Percentiles rank a stretch among this genome's conserved stretches.
phyloP scores from a whole-genome alignment of 2,888 invertebrate species.

The Glyphotaelius pellucidus region DNA sequence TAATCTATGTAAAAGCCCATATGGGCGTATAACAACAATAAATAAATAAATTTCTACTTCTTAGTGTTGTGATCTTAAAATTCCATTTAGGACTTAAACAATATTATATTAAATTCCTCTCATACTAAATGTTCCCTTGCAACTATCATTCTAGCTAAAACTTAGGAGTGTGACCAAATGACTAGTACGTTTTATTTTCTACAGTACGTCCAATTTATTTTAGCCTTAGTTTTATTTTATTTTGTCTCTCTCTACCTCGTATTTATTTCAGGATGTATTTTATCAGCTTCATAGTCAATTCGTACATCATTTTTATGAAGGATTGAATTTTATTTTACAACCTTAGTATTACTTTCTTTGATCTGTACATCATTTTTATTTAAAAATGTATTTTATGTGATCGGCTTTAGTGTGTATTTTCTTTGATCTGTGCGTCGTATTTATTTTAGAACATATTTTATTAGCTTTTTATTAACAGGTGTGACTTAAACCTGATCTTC shows the following conservation, averaged over 20 bases:
- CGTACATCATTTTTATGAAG: background rate
- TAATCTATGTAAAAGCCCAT: too few relatives aligned
- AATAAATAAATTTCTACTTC: too few relatives aligned
- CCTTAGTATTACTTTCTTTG: background rate
- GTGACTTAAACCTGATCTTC: background rate
- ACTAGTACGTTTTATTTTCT: background rate
- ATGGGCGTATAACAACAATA: too few relatives aligned
- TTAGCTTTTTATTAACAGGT: background rate
- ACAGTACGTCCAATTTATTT: too few relatives aligned
- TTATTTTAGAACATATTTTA: background rate
- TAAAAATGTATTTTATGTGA: background rate
- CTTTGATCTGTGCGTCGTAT: background rate
- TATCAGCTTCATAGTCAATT: background rate
- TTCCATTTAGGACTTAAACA: conserved; percentile 21
- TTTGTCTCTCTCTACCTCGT: too few relatives aligned
- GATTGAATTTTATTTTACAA: background rate
- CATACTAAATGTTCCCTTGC: conserved; percentile 29
- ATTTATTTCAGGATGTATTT: too few relatives aligned
- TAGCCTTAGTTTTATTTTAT: too few relatives aligned
- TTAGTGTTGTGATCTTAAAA: conserved; percentile 38
- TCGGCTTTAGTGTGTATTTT: background rate
- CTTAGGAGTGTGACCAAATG: background rate
- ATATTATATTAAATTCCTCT: conserved; percentile 10
- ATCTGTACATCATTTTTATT: background rate
- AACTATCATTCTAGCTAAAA: background rate